Base-by-base conservation (phyloP, 2,113 vertebrate species). In the Eublepharis macularius region DNA sequence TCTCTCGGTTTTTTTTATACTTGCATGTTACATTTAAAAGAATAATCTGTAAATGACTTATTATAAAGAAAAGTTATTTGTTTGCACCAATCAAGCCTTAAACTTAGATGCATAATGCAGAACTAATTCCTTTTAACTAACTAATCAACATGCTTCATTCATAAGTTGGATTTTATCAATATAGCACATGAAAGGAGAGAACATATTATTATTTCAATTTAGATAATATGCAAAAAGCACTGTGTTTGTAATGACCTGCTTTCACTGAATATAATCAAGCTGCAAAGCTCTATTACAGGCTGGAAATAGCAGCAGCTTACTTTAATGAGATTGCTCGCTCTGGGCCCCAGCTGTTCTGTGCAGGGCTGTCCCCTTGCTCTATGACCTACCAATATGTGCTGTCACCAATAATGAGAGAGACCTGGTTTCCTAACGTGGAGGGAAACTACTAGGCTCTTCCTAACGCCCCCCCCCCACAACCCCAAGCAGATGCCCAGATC, bases 251-350 rank as follows among this genome's bases (percentile, higher is more conserved):
- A 97, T 96, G 95, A 95, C 95, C 96, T 94, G 96, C 95, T 95
- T 95, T 96, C 94, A 95, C 93, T 95, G 94, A 97, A 96, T 96
- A 96, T 95, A 97, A 96, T 97, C 96, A 96, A 95, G 95, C 95
- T 95, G 93, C 96, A 95, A 96, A 96, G 95, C 96, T 97, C 91
- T 95, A 97, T 97, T 97, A 96, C 95, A 90, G 93, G 92, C 97
- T 98, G 95, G 96, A 98, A 97, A 97, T 97, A 97, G 96, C 92
- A 96, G 94, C 96, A 94, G 96, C 96, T 98, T 97, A 97, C 94
- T 97, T 97, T 97, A 97, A 97, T 96, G 96, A 98, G 97, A 97
- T 97, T 97, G 96, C 96, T 97, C 96, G 94, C 95, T 96, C 93
- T 95, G 89, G 92, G 96, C 93, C 96, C 95, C 97, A 96, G 97